Base-by-base conservation (phyloP, 2,797 vertebrate genomes). In the Pseudotriccus pelzelni region DNA sequence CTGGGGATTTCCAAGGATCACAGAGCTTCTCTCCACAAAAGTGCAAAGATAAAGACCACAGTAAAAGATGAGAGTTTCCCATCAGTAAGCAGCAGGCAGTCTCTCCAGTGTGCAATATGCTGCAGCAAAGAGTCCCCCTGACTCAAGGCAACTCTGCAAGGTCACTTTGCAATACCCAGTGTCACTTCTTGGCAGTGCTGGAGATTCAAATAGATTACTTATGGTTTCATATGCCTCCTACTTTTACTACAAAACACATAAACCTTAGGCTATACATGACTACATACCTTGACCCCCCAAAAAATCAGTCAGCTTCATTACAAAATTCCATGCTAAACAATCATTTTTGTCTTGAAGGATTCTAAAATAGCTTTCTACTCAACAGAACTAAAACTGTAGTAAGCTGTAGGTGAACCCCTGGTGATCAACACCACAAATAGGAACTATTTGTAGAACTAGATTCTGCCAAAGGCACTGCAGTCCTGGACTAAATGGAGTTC, bases 11-110 rank as follows among this genome's bases (percentile, higher is more conserved):
- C 78, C 53, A 50, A 58, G 55, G n/a, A 20, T 59, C n/a, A 37
- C 22, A 53, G 44, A 41, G n/a, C 21, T 77, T 68, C 75, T 73
- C 36, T 73, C 70, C 46, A 28, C 27, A 14, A 74, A 85, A 70
- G 66, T 3, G 0, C 46, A 50, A 41, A 68, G 7, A 60, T 6
- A n/a, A 64, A 67, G 44, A 36, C 55, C 2, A 0, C 1, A 6
- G 59, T 27, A 55, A 21, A 30, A 43, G n/a, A 50, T 36, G 7
- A 66, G 16, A 49, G 30, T 8, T 32, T 84, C 41, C 58, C 32
- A 16, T 3, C 1, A 1, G 47, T 2, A 43, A 28, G 43, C 30
- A 43, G 58, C 73, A 72, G 47, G 15, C 24, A 30, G 34, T 58
- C 32, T 37, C 59, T 30, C 39, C 3, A 2, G 47, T 1, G 0